Conservation (phyloP, 1,140 invertebrate species). For the Trichonephila clavipes region DNA sequence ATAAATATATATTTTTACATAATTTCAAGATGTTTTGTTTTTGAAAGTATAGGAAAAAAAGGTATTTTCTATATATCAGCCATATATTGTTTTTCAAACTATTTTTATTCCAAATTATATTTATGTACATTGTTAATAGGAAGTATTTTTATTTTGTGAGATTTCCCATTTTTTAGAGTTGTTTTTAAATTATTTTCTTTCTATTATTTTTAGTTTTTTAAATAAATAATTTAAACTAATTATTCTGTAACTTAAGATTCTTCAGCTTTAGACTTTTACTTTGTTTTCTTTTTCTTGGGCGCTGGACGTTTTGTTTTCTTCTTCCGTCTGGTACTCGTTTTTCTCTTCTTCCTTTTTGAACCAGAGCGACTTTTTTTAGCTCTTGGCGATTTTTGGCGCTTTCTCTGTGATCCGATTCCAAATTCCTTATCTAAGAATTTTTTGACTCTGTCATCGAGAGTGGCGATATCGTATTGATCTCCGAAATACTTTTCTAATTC, state of each 20-base stretch:
- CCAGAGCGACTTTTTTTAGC: background rate
- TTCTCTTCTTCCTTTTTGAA: conserved; percentile 3
- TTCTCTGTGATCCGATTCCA: background rate
- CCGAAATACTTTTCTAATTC: background rate
- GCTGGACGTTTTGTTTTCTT: background rate
- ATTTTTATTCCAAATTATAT: no score
- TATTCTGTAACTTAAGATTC: background rate
- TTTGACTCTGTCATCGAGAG: background rate
- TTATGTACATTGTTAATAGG: no score
- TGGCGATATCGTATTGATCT: background rate
- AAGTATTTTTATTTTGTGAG: no score
- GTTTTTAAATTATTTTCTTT: no score
- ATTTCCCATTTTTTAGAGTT: no score
- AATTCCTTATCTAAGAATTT: background rate
- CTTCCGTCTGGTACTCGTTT: background rate
- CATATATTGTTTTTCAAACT: no score
- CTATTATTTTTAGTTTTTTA: no score
- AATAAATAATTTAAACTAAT: no score
- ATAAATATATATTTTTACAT: no score
- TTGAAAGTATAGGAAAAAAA: no score
- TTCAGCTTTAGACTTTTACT: background rate
- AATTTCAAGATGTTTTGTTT: no score
- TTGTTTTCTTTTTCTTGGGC: background rate
- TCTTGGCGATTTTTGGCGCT: background rate
- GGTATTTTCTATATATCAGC: no score